phyloP scores from a whole-genome alignment of 2,113 vertebrate species.

The Paedocypris sp. region DNA sequence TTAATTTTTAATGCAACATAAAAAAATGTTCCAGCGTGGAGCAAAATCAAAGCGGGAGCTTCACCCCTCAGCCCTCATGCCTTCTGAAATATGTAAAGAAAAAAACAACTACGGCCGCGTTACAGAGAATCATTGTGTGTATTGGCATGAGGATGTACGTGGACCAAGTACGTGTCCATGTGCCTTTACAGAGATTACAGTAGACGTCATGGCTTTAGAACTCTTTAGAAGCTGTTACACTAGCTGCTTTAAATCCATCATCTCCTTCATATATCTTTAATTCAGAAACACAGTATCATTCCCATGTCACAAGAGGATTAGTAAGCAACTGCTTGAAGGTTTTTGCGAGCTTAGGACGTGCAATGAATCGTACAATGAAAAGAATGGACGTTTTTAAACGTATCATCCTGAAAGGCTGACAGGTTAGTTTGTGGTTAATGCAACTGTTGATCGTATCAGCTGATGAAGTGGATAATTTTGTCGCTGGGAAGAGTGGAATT shows the following conservation, averaged over 20 bases:
- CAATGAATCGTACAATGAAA: background rate
- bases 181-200: constrained; percentile 17
- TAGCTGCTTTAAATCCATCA: background rate
- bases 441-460: background rate
- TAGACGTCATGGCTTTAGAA: background rate
- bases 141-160: too few relatives aligned
- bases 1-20: constrained; percentile 67
- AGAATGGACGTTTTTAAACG: background rate
- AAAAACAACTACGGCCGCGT: constrained; percentile 26
- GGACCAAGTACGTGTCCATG: constrained; percentile 14
- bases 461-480: constrained; percentile 38
- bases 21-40: constrained; percentile 60
- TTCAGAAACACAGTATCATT: background rate
- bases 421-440: constrained; percentile 5
- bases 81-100: constrained; percentile 27
- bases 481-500: constrained; percentile 56
- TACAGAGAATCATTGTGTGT: constrained; percentile 14
- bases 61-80: constrained; percentile 37
- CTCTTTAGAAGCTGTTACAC: background rate
- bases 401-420: background rate
- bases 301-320: background rate
- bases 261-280: background rate
- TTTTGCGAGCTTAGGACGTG: background rate
- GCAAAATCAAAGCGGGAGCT: constrained; percentile 65
- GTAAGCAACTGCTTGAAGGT: background rate